phyloP scores from a whole-genome alignment of 1,140 invertebrate species.

The Musca vetustissima region DNA sequence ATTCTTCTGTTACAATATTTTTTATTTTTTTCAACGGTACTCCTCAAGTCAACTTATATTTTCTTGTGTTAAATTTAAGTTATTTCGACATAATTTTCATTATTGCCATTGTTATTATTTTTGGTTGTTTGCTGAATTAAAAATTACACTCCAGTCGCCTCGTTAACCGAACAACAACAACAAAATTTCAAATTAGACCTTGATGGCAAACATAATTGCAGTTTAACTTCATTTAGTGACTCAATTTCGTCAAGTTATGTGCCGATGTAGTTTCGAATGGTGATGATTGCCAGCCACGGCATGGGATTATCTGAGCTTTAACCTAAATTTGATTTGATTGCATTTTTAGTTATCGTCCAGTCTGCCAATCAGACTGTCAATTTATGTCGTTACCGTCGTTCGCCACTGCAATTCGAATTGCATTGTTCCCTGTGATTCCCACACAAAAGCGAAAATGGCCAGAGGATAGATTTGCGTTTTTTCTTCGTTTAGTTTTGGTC shows the following conservation, averaged over 20 bases:
- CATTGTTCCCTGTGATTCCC: not conserved
- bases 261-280: too few species aligned
- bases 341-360: not conserved
- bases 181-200: not conserved
- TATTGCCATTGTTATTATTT: not conserved
- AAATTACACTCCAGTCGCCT: not conserved
- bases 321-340: slow-evolving; percentile 13
- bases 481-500: too few species aligned
- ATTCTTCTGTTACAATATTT: not conserved
- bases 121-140: not conserved
- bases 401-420: not conserved
- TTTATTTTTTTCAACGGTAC: too few species aligned
- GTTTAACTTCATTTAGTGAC: slow-evolving; percentile 21
- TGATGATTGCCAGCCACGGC: too few species aligned
- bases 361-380: not conserved
- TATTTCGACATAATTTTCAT: not conserved
- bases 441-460: not conserved
- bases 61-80: slow-evolving; percentile 1
- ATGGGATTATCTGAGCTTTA: not conserved
- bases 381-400: too few species aligned
- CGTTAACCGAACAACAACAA: not conserved
- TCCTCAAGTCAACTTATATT: not conserved
- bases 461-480: not conserved
- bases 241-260: not conserved
- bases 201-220: slow-evolving; percentile 1